phyloP scores from a whole-genome alignment of 2,888 invertebrate species.

The Hyppa rectilinea region DNA sequence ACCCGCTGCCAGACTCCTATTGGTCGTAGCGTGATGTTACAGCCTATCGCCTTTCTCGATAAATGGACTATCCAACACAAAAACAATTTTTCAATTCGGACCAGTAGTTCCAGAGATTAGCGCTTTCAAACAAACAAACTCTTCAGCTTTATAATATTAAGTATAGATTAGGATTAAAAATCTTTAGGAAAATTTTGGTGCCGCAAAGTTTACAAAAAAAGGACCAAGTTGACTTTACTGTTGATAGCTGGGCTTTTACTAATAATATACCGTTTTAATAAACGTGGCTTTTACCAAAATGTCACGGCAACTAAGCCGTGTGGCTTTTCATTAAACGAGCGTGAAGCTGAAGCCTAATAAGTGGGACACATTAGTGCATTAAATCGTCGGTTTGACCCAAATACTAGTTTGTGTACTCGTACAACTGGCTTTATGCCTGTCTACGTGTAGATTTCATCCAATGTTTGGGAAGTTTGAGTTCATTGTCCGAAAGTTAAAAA shows the following conservation, averaged over 20 bases:
- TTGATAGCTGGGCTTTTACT: not conserved
- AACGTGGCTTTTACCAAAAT: not conserved
- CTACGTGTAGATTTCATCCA: not conserved
- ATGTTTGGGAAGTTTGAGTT: not conserved
- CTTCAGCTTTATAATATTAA: too few species aligned
- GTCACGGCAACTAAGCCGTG: not conserved
- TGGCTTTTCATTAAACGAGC: constrained; percentile 25
- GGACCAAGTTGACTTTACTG: not conserved
- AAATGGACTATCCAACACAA: too few species aligned
- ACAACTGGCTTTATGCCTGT: not conserved
- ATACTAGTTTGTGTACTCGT: constrained; percentile 38
- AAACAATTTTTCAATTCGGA: too few species aligned
- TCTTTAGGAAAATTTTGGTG: not conserved
- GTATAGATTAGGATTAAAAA: too few species aligned
- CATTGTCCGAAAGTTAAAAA: not conserved
- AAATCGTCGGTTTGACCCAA: constrained; percentile 54
- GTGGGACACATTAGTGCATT: constrained; percentile 29
- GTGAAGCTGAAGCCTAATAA: constrained; percentile 50
- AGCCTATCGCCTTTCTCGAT: too few species aligned
- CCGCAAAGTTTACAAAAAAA: not conserved
- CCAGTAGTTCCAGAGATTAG: too few species aligned
- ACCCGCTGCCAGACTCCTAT: too few species aligned
- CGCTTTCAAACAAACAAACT: too few species aligned
- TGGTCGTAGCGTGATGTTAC: too few species aligned
- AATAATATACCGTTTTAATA: not conserved